A percentile compares a stretch with the other conserved stretches of the same genome.
Evolutionary conservation across 2,797 vertebrate species (phyloP).

Genomic region (Coregonus ussuriensis): DNA sequence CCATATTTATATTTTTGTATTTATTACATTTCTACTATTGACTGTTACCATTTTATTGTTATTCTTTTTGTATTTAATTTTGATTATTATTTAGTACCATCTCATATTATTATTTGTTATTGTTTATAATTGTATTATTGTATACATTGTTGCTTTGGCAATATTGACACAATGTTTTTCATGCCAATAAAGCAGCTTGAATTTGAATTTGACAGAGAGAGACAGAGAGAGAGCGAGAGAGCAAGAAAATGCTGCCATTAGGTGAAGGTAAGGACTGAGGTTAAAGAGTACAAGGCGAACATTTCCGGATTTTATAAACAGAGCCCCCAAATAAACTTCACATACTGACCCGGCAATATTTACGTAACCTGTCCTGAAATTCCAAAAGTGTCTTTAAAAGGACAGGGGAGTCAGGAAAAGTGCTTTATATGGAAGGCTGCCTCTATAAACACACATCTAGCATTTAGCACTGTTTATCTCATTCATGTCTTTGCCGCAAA

Average conservation of each 20-base stretch:
- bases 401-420: conserved; percentile 79
- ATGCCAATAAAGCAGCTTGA: no score
- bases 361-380: conserved; percentile 82
- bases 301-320: conserved; percentile 86
- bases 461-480: conserved; percentile 80
- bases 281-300: conserved; percentile 70
- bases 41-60: no score
- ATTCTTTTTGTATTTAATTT: no score
- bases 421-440: conserved; percentile 85
- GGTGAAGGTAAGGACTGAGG: conserved; percentile 64
- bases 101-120: no score
- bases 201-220: no score
- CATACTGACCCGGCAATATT: conserved; percentile 85
- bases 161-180: no score
- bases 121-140: no score
- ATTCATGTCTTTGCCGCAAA: conserved; percentile 74
- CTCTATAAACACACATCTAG: conserved; percentile 82
- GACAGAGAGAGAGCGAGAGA: neutral
- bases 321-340: conserved; percentile 78
- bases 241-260: conserved; percentile 51
- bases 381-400: conserved; percentile 87
- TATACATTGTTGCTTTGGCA: no score
- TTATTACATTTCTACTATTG: no score
- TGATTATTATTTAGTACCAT: no score
- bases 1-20: no score